Evolutionary conservation across 2,113 vertebrate species (phyloP).

Genomic region (Gallinago paraguaiae): DNA sequence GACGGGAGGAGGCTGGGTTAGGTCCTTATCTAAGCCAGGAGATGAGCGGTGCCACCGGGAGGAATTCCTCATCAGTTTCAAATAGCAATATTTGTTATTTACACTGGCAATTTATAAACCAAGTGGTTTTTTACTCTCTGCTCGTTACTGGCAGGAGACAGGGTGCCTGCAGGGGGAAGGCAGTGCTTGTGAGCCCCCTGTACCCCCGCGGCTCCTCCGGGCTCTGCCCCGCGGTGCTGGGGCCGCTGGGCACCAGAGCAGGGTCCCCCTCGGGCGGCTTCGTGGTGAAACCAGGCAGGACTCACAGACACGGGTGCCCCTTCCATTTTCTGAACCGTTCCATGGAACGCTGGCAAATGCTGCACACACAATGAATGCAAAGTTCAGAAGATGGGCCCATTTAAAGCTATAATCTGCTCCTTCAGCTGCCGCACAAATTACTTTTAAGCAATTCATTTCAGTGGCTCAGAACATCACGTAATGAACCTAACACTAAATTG

Average conservation of each 20-base stretch:
- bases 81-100: background rate
- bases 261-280: rapidly evolving
- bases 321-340: background rate
- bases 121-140: background rate
- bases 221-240: background rate
- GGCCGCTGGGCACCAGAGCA: background rate
- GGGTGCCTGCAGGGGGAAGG: background rate
- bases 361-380: rapidly evolving
- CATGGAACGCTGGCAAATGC: background rate
- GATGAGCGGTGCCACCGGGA: background rate
- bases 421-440: background rate
- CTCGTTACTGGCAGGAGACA: background rate
- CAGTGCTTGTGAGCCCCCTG: rapidly evolving
- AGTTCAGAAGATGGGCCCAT: background rate
- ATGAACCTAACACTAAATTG: constrained; percentile 3
- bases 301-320: background rate
- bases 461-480: background rate
- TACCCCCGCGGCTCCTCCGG: rapidly evolving
- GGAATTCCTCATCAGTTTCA: background rate
- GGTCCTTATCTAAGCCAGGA: background rate
- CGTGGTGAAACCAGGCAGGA: rapidly evolving
- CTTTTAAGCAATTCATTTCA: constrained; percentile 26
- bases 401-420: background rate
- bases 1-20: background rate
- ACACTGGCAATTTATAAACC: background rate